Percentiles rank a stretch among this genome's conserved stretches.
These are phyloP conservation scores for Helicoverpa assulta DNA, from an alignment of 2,888 invertebrate genomes.

Conservation along the genomic window DNA sequence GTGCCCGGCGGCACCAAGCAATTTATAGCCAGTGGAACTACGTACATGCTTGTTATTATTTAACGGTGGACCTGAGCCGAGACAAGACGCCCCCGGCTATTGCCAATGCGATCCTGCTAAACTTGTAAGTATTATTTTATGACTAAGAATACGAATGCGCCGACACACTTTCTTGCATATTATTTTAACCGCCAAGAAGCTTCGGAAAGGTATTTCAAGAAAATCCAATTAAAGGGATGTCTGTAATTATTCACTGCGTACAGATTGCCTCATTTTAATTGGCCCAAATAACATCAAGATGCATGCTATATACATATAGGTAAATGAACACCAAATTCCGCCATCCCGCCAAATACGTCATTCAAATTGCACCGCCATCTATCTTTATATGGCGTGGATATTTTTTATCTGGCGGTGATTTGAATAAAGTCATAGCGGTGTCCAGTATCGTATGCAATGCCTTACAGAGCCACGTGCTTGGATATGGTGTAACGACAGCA, in stretches of 20 bases:
- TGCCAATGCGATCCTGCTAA: constrained; percentile 78
- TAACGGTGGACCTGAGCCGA: constrained; percentile 80
- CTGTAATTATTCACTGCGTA: constrained; percentile 34
- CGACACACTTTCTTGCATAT: constrained; percentile 45
- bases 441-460: constrained; percentile 75
- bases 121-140: constrained; percentile 77
- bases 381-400: constrained; percentile 72
- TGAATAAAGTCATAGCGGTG: constrained; percentile 83
- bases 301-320: constrained; percentile 45
- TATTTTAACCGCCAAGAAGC: constrained; percentile 24
- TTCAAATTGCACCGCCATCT: constrained; percentile 73
- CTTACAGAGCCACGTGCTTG: constrained; percentile 77
- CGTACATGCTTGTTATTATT: constrained; percentile 84
- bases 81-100: constrained; percentile 82
- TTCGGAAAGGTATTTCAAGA: constrained; percentile 29
- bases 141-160: constrained; percentile 62
- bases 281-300: constrained; percentile 55
- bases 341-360: constrained; percentile 76
- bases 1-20: constrained; percentile 87
- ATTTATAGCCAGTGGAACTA: constrained; percentile 86
- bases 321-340: constrained; percentile 74
- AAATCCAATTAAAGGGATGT: constrained; percentile 47
- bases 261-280: constrained; percentile 55
- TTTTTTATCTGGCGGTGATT: constrained; percentile 76
- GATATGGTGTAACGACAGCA: constrained; percentile 75